phyloP scores from a whole-genome alignment of 1,140 invertebrate species.

The Ceratoteleas bidentatus region DNA sequence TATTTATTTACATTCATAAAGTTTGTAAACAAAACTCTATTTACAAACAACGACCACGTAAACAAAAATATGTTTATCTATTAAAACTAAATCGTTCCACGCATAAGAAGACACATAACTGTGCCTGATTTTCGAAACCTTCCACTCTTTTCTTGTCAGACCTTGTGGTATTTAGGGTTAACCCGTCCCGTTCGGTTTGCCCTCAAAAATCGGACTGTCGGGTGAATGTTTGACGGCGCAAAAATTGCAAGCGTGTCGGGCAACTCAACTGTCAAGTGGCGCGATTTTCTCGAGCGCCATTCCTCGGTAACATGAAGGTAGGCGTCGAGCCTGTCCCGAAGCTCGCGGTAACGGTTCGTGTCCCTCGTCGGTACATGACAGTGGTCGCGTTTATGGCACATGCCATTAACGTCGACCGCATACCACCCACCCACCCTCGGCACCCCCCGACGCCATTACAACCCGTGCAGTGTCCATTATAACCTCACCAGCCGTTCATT shows the following conservation, averaged over 20 bases:
- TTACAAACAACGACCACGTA: no score
- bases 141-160: no score
- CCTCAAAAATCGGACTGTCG: no score
- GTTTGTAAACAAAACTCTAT: no score
- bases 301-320: slow-evolving; percentile 30
- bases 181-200: no score
- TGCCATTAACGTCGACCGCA: slow-evolving; percentile 59
- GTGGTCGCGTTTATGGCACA: slow-evolving; percentile 56
- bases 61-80: no score
- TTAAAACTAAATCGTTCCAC: no score
- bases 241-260: slow-evolving; percentile 10
- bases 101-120: no score
- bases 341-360: slow-evolving; percentile 45
- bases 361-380: slow-evolving; percentile 39
- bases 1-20: no score
- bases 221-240: slow-evolving; percentile 16
- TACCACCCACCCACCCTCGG: slow-evolving; percentile 44
- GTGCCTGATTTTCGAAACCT: no score
- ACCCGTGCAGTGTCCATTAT: slow-evolving; percentile 52
- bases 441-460: slow-evolving; percentile 55
- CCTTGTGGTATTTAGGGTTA: no score
- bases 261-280: slow-evolving; percentile 29
- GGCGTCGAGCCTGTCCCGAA: slow-evolving; percentile 23
- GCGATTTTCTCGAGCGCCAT: slow-evolving; percentile 13
- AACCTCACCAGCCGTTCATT: slow-evolving; percentile 50